Base-by-base conservation (phyloP, 2,888 invertebrate species). In the Panopea generosa region DNA sequence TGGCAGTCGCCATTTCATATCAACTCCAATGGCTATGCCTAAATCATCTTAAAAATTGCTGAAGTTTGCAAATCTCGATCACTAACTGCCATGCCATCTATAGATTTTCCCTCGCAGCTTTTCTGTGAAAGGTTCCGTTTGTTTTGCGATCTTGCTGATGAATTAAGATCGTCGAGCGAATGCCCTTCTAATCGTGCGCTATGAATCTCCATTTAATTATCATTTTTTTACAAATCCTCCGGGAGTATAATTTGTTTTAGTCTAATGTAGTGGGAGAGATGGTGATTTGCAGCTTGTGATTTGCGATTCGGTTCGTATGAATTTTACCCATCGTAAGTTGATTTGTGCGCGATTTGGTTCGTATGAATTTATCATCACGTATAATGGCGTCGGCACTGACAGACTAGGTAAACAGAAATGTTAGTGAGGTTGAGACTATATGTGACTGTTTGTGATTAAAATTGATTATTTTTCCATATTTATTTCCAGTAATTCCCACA, bases 391-490 rank as follows among this genome's bases (percentile, higher is more conserved):
- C 60, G 55, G 56, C 53, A 43, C 62, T 68, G 81, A 72, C 77
- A 72, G 77, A 77, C 79, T 79, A 67, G 76, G 85, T 84, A 85
- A 87, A 87, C 84, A 87, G 76, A 79, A 84, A 84, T 84, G 83
- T 75, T 73, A 65, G 78, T 68, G 82, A 76, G 84, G 82, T 75
- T 82, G 86, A 85, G 84, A 84, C 4, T 11, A 33, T 33, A 7
- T 33, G 9, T 45, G n/a, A 45, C 78, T 78, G 81, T 78, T 82
- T 84, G 86, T 86, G 86, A 87, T 87, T 85, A 85, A 85, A 87
- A 87, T 87, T 87, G 87, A 87, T 89, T 87, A 83, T 81, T 78
- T 78, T 68, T 72, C 72, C 78, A 77, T 78, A 76, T 81, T 76
- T 74, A 84, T 84, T 83, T 83, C 85, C 75, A 40, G 52, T 38